Evolutionary conservation across 2,888 invertebrate species (phyloP), one percentile per base, ranked within the genome.

Genomic region (Nomada ruficornis): DNA sequence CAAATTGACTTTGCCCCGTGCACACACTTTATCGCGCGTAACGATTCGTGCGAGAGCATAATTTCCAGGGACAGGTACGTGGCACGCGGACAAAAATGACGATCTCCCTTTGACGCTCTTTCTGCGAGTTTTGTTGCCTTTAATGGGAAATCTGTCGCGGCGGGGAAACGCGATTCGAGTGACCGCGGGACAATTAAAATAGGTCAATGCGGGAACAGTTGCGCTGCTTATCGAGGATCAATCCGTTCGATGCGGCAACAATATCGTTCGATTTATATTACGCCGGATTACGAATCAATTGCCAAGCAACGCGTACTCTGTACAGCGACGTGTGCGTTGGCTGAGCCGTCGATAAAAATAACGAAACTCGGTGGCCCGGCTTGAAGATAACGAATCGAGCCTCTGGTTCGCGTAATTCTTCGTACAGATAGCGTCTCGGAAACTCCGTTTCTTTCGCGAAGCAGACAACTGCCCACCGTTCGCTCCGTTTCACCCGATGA

Each of bases 1-100:
- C 26, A 77, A 80, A 80, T 80, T n/a, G 77, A 47, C 77, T 72
- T 36, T 26, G 63, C 44, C 47, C 62, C 62, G 42, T 20, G 62
- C 63, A 36, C 64, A 13, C 59, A 47, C 42, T 71, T 63, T 55
- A 77, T 42, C 60, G 63, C 65, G 79, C 71, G 69, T 52, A 59
- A 78, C 62, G 23, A 57, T 69, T 77, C 10, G 57, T 23, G 63
- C 50, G 15, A 60, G 26, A 42, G 65, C 65, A 47, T 71, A 47
- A 71, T 65, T 67, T 60, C 59, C n/a, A 52, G 60, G 52, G 60
- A 26, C 59, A 20, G 57, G 44, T 50, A 47, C 23, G 52, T 57
- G 44, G 44, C 18, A 7, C 47, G 63, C 44, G 65, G 36, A 65
- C 67, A 73, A 73, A 73, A 77, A 64, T 73, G 73, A 65, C 77